These are phyloP conservation scores for Tenebrio molitor DNA, from an alignment of 1,140 invertebrate species.

Conservation along the genomic window DNA sequence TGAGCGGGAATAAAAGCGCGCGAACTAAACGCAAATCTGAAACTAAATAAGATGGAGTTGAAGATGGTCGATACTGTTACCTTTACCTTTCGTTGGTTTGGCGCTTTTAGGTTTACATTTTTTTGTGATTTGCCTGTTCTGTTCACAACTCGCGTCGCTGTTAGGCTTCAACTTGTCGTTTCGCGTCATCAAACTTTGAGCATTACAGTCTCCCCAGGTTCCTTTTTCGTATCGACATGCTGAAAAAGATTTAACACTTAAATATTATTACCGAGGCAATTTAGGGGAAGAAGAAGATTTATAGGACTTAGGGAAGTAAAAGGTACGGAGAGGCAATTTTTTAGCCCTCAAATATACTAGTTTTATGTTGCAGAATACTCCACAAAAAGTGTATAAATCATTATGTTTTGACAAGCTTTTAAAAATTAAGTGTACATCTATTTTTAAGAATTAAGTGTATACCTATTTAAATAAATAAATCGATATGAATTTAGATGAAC, in stretches of 20 bases:
- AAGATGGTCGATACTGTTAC: slow-evolving; percentile 60
- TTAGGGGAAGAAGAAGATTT: slow-evolving; percentile 21
- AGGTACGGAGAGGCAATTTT: neutral
- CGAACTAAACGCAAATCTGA: slow-evolving; percentile 22
- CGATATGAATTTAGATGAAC: too few relatives aligned
- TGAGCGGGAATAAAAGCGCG: slow-evolving; percentile 24
- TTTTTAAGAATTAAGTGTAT: too few relatives aligned
- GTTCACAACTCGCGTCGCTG: slow-evolving; percentile 80
- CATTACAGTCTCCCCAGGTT: slow-evolving; percentile 78
- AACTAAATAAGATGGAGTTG: slow-evolving; percentile 46
- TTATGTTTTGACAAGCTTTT: too few relatives aligned
- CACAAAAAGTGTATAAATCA: too few relatives aligned
- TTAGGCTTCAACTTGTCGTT: slow-evolving; percentile 81
- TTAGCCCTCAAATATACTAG: too few relatives aligned
- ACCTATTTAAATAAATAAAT: too few relatives aligned
- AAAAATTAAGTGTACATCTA: too few relatives aligned
- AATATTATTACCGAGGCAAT: slow-evolving; percentile 10
- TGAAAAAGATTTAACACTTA: slow-evolving; percentile 62
- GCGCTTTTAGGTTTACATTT: slow-evolving; percentile 81
- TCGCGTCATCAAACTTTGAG: slow-evolving; percentile 78
- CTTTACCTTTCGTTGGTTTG: slow-evolving; percentile 73
- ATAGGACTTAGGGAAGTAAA: neutral
- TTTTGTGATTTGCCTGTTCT: slow-evolving; percentile 78
- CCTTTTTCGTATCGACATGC: slow-evolving; percentile 85
- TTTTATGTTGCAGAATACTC: too few relatives aligned